Percentiles rank a stretch among this genome's conserved stretches.
Evolutionary conservation across 1,140 invertebrate species (phyloP).

Genomic region (Limonius californicus): DNA sequence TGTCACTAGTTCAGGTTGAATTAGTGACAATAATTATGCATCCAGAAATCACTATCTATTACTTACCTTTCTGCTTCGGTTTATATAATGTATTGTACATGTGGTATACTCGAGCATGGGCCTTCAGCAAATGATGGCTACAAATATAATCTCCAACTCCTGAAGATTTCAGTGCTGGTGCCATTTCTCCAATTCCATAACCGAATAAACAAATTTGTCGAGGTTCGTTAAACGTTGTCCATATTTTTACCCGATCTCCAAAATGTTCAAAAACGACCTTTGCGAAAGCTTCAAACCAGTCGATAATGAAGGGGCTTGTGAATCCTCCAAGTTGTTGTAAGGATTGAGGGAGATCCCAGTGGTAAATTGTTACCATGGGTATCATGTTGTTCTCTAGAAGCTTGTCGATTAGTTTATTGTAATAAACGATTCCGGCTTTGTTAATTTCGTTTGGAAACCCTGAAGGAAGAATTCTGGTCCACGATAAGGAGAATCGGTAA

Average conservation of each 20-base stretch:
- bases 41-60: not conserved
- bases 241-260: constrained; percentile 53
- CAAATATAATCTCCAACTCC: constrained; percentile 56
- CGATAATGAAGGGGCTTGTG: constrained; percentile 56
- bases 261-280: constrained; percentile 54
- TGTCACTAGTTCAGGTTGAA: constrained; percentile 1
- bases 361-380: constrained; percentile 55
- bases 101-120: constrained; percentile 62
- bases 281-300: constrained; percentile 57
- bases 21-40: not conserved
- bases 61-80: constrained; percentile 52
- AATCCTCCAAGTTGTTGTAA: constrained; percentile 63
- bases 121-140: constrained; percentile 58
- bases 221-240: constrained; percentile 46
- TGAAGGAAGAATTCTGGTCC: constrained; percentile 48
- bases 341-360: constrained; percentile 53
- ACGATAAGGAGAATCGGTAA: constrained; percentile 60
- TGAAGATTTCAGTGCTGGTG: constrained; percentile 19
- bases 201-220: constrained; percentile 30
- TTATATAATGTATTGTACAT: constrained; percentile 63
- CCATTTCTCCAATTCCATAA: constrained; percentile 26
- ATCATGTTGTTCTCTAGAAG: constrained; percentile 56
- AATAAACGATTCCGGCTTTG: constrained; percentile 58
- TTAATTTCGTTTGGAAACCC: constrained; percentile 50
- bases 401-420: constrained; percentile 59